phyloP scores from a whole-genome alignment of 2,797 vertebrate genomes.

The Aulostomus chinensis region DNA sequence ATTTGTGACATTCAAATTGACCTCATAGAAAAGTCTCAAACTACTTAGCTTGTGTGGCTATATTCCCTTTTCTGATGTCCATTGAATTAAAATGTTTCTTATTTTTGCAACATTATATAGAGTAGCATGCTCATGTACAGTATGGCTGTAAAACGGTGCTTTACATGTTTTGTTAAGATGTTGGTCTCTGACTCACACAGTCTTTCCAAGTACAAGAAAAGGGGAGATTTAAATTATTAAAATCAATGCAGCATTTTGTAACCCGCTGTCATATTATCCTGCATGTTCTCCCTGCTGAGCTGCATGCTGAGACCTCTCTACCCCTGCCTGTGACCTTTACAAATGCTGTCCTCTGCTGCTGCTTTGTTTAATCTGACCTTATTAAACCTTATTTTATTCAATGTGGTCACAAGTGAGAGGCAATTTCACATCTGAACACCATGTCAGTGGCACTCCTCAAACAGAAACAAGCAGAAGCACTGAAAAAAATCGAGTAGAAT shows the following conservation, averaged over 20 bases:
- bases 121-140: too few species aligned
- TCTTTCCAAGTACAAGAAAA: conserved; percentile 1
- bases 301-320: conserved; percentile 54
- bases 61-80: too few species aligned
- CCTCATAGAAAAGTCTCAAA: too few species aligned
- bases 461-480: conserved; percentile 13
- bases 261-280: conserved; percentile 54
- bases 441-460: conserved; percentile 25
- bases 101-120: too few species aligned
- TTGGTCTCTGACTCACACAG: conserved; percentile 3
- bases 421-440: conserved; percentile 30
- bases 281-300: conserved; percentile 42
- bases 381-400: conserved; percentile 65
- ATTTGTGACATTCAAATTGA: too few species aligned
- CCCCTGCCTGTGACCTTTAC: conserved; percentile 67
- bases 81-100: too few species aligned
- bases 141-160: not conserved
- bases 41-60: too few species aligned
- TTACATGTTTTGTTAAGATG: not conserved
- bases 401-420: conserved; percentile 44
- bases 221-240: not conserved
- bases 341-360: conserved; percentile 61
- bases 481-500: conserved; percentile 22
- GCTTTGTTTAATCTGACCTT: conserved; percentile 69
- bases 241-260: conserved; percentile 40